phyloP scores from a whole-genome alignment of 2,797 vertebrate species.

The Chanos chanos region DNA sequence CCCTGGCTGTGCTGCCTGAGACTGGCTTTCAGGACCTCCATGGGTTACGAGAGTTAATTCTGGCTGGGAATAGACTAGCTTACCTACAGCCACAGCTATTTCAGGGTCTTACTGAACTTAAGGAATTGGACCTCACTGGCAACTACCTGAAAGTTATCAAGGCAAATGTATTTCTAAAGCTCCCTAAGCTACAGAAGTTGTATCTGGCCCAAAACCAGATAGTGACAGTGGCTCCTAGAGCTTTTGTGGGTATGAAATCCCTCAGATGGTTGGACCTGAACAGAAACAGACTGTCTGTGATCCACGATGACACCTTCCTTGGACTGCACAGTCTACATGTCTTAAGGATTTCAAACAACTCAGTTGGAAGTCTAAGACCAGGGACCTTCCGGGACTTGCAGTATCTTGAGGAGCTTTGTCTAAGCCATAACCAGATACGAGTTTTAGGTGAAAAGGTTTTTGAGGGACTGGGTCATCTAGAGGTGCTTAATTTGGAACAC shows the following conservation, averaged over 20 bases:
- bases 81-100: conserved; percentile 91
- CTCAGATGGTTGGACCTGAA: conserved; percentile 93
- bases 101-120: conserved; percentile 83
- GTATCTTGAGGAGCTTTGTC: conserved; percentile 88
- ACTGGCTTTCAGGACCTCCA: conserved; percentile 80
- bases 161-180: conserved; percentile 83
- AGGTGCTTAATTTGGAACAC: conserved; percentile 86
- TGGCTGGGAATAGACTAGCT: conserved; percentile 87
- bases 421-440: conserved; percentile 83
- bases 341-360: conserved; percentile 88
- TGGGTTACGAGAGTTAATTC: conserved; percentile 82
- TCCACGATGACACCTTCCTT: conserved; percentile 87
- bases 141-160: conserved; percentile 87
- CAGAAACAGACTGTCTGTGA: conserved; percentile 79
- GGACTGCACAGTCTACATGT: conserved; percentile 86
- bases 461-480: conserved; percentile 85
- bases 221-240: conserved; percentile 78
- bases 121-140: conserved; percentile 87
- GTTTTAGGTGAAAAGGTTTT: conserved; percentile 80
- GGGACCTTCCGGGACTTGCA: conserved; percentile 90
- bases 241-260: conserved; percentile 88
- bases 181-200: conserved; percentile 90
- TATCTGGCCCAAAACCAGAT: conserved; percentile 91
- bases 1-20: conserved; percentile 84
- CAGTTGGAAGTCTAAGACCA: conserved; percentile 74